Conservation (phyloP, 1,140 invertebrate species). For the Drosophila rhopaloa region DNA sequence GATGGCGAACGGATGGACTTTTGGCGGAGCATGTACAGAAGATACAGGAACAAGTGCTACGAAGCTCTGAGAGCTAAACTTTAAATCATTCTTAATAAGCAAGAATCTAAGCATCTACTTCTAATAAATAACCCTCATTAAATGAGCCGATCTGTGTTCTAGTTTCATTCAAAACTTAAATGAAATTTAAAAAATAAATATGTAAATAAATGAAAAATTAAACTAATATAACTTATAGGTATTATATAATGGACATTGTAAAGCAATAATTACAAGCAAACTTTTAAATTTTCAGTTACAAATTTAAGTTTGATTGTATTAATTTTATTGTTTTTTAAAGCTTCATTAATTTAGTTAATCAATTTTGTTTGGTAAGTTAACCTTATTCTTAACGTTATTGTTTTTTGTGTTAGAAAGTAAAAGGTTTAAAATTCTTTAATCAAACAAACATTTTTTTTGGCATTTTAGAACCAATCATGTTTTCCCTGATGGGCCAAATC, state of each 20-base stretch:
- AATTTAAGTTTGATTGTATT: too few species aligned
- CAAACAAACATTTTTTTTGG: too few species aligned
- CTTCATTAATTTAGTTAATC: not conserved
- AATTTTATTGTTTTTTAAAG: too few species aligned
- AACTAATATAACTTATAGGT: too few species aligned
- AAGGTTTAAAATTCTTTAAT: too few species aligned
- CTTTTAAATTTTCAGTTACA: too few species aligned
- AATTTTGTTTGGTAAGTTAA: not conserved
- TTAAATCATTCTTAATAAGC: conserved; percentile 15
- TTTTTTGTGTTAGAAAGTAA: too few species aligned
- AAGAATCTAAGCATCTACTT: not conserved
- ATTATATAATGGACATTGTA: too few species aligned
- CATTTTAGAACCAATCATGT: conserved; percentile 20
- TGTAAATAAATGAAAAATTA: too few species aligned
- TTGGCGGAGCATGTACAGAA: conserved; percentile 78
- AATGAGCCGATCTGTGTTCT: not conserved
- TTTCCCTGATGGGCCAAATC: conserved; percentile 4
- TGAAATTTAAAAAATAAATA: too few species aligned
- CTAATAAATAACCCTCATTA: not conserved
- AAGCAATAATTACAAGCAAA: too few species aligned
- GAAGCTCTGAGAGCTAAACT: conserved; percentile 61
- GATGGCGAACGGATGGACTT: conserved; percentile 83
- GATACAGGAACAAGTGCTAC: conserved; percentile 44
- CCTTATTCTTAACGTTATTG: not conserved
- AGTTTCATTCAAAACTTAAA: not conserved